phyloP scores from a whole-genome alignment of 2,113 vertebrate genomes.

The Chamaetylas fuelleborni region DNA sequence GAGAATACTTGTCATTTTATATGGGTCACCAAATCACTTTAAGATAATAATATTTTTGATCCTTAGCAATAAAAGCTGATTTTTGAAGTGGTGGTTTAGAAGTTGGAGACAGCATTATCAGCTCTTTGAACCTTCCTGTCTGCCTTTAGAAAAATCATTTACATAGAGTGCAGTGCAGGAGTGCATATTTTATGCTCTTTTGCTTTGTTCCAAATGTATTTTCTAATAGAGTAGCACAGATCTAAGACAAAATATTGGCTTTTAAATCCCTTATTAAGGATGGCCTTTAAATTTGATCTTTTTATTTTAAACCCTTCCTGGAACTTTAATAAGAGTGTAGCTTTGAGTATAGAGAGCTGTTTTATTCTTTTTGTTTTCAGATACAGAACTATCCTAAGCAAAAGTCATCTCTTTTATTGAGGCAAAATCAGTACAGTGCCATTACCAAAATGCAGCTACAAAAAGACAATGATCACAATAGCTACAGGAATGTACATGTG shows the following conservation, averaged over 20 bases:
- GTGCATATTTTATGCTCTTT: neutral
- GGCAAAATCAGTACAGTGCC: neutral
- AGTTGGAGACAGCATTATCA: conserved; percentile 33
- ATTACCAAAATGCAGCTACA: conserved; percentile 12
- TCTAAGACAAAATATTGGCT: neutral
- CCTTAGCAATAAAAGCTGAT: neutral
- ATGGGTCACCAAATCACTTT: conserved; percentile 13
- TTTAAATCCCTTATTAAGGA: conserved; percentile 4
- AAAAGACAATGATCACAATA: neutral
- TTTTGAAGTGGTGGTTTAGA: conserved; percentile 52
- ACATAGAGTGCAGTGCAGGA: neutral
- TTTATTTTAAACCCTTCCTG: neutral
- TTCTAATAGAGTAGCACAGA: neutral
- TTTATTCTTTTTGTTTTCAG: neutral
- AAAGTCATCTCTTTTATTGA: neutral
- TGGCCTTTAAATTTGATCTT: neutral
- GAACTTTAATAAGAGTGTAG: neutral
- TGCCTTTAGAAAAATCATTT: conserved; percentile 31
- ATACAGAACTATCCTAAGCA: neutral
- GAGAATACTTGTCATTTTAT: neutral
- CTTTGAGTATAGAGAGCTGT: neutral
- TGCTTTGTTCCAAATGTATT: conserved; percentile 12
- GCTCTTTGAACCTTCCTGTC: conserved; percentile 40
- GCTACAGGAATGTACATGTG: neutral
- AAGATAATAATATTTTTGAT: conserved; percentile 46